Evolutionary conservation across 2,797 vertebrate genomes (phyloP), one percentile per base, ranked within the genome.

Genomic region (Cuniculus paca): DNA sequence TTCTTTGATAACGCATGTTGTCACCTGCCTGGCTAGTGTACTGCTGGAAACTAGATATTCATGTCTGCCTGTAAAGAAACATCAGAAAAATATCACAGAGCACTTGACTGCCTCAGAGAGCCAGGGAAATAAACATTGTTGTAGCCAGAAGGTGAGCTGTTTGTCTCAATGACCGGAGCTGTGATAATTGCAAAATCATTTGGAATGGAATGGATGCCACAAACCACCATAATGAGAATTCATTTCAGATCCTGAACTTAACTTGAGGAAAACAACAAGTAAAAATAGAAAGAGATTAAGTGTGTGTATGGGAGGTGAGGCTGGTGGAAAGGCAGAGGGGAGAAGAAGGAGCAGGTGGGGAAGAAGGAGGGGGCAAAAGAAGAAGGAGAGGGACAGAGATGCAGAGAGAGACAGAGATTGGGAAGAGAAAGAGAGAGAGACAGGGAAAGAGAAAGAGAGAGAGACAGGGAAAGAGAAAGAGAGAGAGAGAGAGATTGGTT

Each of bases 301-400:
- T n/a, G 39, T 28, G 28, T 65, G 45, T 34, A 14, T 7, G 8
- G 54, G 54, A 42, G 34, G 28, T 63, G 42, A 2, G 20, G 28
- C 26, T 60, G 36, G 24, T 28, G 36, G 36, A 6, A 42, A 16
- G 45, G 28, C 39, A 3, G 13, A 14, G 7, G 31, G 3, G 1
- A 11, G 4, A 14, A 1, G 20, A 36, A 31, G n/a, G 2, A 7
- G 14, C 0, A 34, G n/a, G 31, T 4, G 6, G 5, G 28, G 16
- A n/a, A 65, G 34, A 6, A 26, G 31, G 16, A 19, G 14, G 31
- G 26, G 6, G 11, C 11, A 17, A 14, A 54, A 13, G 9, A 10
- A 8, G 8, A 63, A 17, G 17, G 28, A 20, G 17, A 39, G 13
- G 13, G n/a, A 42, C 2, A 20, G 20, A 28, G 24, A 50, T 1